Percentiles rank a stretch among this genome's conserved stretches.
Evolutionary conservation across 2,888 invertebrate species (phyloP).

Genomic region (Agrotis clavis): DNA sequence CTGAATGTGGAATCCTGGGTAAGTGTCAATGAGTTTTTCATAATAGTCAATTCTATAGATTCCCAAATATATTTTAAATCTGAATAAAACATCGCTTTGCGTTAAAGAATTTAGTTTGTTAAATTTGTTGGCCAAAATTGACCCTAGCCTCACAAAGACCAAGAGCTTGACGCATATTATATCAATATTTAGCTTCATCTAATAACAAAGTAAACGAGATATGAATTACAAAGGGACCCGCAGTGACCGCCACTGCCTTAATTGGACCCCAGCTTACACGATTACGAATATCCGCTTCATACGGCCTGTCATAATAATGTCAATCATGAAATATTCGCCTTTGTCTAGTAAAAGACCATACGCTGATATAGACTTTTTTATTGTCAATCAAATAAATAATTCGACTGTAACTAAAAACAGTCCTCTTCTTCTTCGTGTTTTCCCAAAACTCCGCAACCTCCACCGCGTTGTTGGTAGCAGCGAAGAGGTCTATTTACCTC

Average conservation of each 20-base stretch:
- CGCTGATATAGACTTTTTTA: background rate
- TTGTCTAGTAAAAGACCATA: background rate
- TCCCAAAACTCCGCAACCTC: no score
- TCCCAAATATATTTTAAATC: background rate
- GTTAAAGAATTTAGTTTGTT: background rate
- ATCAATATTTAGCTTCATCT: slow-evolving; percentile 6
- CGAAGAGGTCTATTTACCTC: no score
- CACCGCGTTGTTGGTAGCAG: no score
- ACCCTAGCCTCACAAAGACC: background rate
- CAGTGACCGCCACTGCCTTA: slow-evolving; percentile 17
- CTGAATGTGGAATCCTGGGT: background rate
- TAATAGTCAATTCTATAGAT: no score
- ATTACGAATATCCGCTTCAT: slow-evolving; percentile 26
- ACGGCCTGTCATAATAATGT: slow-evolving; percentile 1
- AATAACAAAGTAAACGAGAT: background rate
- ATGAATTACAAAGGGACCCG: background rate
- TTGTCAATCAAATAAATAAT: no score
- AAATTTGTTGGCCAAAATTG: background rate
- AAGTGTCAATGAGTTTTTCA: background rate
- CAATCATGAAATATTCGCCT: background rate
- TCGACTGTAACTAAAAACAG: no score
- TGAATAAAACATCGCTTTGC: background rate
- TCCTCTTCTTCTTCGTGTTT: no score
- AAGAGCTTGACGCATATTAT: slow-evolving; percentile 2
- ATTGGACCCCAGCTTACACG: slow-evolving; percentile 34